phyloP scores from a whole-genome alignment of 2,113 vertebrate species.

The Tragelaphus buxtoni region DNA sequence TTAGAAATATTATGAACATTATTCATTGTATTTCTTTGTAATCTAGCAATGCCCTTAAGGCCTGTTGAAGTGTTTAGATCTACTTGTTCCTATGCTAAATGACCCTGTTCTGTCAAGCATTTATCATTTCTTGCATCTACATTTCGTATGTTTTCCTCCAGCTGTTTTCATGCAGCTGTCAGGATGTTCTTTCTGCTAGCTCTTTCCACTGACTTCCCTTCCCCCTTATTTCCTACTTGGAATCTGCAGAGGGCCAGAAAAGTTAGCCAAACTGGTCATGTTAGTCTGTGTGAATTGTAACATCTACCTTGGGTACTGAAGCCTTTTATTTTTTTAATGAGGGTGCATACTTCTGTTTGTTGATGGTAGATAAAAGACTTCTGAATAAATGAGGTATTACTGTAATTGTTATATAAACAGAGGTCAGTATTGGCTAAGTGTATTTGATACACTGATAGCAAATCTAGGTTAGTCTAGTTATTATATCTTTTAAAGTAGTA shows the following conservation, averaged over 20 bases:
- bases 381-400: neutral
- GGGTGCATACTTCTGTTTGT: neutral
- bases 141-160: conserved; percentile 6
- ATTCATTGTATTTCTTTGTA: neutral
- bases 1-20: neutral
- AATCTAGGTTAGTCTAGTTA: neutral
- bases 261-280: neutral
- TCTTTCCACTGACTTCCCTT: neutral
- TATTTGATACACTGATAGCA: neutral
- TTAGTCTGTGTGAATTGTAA: neutral
- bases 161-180: neutral
- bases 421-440: neutral
- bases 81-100: neutral
- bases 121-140: neutral
- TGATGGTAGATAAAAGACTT: neutral
- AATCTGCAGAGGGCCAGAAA: neutral
- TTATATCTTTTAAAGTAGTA: neutral
- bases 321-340: neutral
- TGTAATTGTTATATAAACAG: neutral
- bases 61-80: neutral
- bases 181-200: neutral
- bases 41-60: neutral
- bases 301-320: neutral
- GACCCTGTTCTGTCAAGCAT: neutral
- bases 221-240: neutral